Evolutionary conservation across 92 coral and sea anemone genomes (phyloP), one percentile per base, ranked within the genome.

Genomic region (Parazoanthus swiftii): DNA sequence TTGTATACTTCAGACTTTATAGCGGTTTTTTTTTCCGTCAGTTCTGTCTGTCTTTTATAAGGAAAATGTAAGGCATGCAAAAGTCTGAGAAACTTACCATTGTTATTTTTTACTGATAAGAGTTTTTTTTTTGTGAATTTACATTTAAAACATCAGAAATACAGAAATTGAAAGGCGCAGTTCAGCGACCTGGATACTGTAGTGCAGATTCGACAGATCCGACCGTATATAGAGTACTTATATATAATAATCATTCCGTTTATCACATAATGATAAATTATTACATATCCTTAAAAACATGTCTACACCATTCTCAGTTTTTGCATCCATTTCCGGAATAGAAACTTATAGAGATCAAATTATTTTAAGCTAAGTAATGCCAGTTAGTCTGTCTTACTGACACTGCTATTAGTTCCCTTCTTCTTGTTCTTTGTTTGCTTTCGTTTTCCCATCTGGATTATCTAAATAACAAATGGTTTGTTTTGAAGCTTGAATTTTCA

Each of bases 101-200:
- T 74, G 77, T 36, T 74, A 21, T 74, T 18, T 2, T 74, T 35
- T 36, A 5, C 23, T 33, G 77, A 74, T 74, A 36, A 36, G 44
- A 74, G 42, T 74, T 13, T 54, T 4, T n/a, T n/a, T 74, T 74
- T 10, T 74, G 15, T 35, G 14, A 36, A 6, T 76, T 76, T 39
- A 7, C 11, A 4, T 18, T 15, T 39, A 36, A 76, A 20, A 39
- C 42, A 2, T 2, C 4, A 37, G 25, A 20, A 42, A 74, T 36
- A 21, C 44, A 74, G 79, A 39, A 76, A 76, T 76, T 76, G 79
- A 76, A 39, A 0, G 79, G 43, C 46, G 79, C 79, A 76, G 48
- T 37, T 76, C 78, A 75, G 78, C 21, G 70, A 36, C 48, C 59
- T 46, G 10, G 50, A 0, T 3, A 46, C 42, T 39, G 8, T 46